Evolutionary conservation across 2,888 invertebrate species (phyloP).

Genomic region (Matsumyia berberina): DNA sequence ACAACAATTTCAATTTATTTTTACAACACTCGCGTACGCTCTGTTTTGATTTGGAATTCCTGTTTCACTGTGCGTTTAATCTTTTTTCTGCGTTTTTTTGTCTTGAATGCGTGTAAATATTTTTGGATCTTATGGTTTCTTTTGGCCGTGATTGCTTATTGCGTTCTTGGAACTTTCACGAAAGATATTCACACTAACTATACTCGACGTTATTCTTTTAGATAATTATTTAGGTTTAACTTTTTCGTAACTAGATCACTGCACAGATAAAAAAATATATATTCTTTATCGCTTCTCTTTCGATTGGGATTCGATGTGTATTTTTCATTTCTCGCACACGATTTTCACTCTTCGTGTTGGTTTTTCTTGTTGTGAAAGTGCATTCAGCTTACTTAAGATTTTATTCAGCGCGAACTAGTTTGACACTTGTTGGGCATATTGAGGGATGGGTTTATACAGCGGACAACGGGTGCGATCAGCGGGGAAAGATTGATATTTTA

Average conservation of each 20-base stretch:
- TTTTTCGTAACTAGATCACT: slow-evolving; percentile 31
- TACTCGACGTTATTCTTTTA: background rate
- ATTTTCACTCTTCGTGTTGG: slow-evolving; percentile 70
- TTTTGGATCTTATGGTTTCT: slow-evolving; percentile 40
- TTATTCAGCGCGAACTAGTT: slow-evolving; percentile 60
- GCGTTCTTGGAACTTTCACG: slow-evolving; percentile 40
- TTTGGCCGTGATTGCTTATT: slow-evolving; percentile 52
- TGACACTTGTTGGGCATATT: slow-evolving; percentile 70
- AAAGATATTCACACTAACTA: background rate
- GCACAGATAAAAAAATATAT: slow-evolving; percentile 20
- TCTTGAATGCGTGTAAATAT: slow-evolving; percentile 53
- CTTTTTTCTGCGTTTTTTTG: slow-evolving; percentile 28
- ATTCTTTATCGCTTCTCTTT: slow-evolving; percentile 44
- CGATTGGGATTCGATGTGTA: slow-evolving; percentile 32
- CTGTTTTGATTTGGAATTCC: slow-evolving; percentile 51
- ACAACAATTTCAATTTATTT: slow-evolving; percentile 48
- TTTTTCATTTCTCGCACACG: slow-evolving; percentile 57
- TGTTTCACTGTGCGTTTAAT: background rate
- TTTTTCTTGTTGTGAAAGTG: slow-evolving; percentile 75
- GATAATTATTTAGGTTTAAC: background rate
- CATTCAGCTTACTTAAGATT: slow-evolving; percentile 58
- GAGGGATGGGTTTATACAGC: background rate
- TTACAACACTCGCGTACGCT: slow-evolving; percentile 46
- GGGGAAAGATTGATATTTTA: background rate
- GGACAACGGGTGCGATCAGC: slow-evolving; percentile 27